Conservation (phyloP, 2,888 invertebrate species). For the Leptinotarsa tumamoca region DNA sequence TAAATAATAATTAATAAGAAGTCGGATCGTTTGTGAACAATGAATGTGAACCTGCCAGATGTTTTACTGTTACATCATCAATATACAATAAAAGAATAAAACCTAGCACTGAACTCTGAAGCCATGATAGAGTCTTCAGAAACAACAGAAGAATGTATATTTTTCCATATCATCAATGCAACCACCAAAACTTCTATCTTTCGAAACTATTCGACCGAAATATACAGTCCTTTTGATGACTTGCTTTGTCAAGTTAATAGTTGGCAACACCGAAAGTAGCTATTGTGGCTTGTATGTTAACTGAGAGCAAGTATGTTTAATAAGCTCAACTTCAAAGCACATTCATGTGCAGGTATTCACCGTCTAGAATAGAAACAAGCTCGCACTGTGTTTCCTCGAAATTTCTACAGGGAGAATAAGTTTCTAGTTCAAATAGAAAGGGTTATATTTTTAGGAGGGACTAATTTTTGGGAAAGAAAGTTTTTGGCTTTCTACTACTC, state of each 20-base stretch:
- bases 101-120: too few relatives aligned
- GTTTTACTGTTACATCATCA: too few relatives aligned
- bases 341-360: slow-evolving; percentile 47
- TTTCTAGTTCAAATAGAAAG: neutral
- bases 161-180: too few relatives aligned
- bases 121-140: too few relatives aligned
- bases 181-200: neutral
- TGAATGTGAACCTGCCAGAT: too few relatives aligned
- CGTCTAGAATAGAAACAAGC: slow-evolving; percentile 37
- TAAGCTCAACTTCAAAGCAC: slow-evolving; percentile 49
- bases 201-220: slow-evolving; percentile 6
- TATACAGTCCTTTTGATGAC: slow-evolving; percentile 4
- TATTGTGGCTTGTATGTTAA: slow-evolving; percentile 20
- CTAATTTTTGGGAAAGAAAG: too few relatives aligned
- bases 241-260: slow-evolving; percentile 19
- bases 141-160: too few relatives aligned
- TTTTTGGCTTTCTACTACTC: too few relatives aligned
- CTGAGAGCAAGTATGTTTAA: slow-evolving; percentile 39
- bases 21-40: too few relatives aligned
- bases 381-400: neutral
- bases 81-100: too few relatives aligned
- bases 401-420: neutral
- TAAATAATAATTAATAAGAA: too few relatives aligned
- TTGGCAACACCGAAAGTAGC: slow-evolving; percentile 25
- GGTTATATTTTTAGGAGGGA: too few relatives aligned